phyloP scores from a whole-genome alignment of 2,797 vertebrate genomes.

The Poeciliopsis infans region DNA sequence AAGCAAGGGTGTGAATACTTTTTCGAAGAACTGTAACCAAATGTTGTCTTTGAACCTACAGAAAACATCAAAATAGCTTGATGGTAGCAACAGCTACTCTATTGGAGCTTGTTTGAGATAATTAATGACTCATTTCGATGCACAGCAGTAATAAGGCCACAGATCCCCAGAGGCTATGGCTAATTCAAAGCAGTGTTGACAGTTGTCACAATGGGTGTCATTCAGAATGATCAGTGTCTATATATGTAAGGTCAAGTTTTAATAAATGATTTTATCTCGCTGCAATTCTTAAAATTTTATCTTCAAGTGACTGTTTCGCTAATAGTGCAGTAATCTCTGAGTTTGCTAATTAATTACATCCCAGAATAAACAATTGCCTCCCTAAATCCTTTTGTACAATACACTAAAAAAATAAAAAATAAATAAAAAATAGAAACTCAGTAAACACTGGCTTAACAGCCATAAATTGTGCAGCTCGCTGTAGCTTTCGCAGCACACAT shows the following conservation, averaged over 20 bases:
- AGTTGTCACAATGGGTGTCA: slow-evolving; percentile 64
- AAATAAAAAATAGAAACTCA: slow-evolving; percentile 8
- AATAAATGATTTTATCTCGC: slow-evolving; percentile 51
- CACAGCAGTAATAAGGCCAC: slow-evolving; percentile 66
- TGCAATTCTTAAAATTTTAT: slow-evolving; percentile 34
- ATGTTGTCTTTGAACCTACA: not conserved
- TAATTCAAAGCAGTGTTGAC: slow-evolving; percentile 64
- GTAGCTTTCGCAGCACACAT: slow-evolving; percentile 38
- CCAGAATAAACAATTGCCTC: slow-evolving; percentile 55
- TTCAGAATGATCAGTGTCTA: slow-evolving; percentile 64
- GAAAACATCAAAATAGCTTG: slow-evolving; percentile 15
- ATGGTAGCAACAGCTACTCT: slow-evolving; percentile 36
- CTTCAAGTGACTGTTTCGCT: slow-evolving; percentile 31
- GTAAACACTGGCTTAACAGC: slow-evolving; percentile 49
- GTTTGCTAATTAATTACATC: slow-evolving; percentile 66
- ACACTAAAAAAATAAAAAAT: slow-evolving; percentile 35
- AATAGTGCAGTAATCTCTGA: slow-evolving; percentile 51
- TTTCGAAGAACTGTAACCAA: not conserved
- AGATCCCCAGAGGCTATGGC: slow-evolving; percentile 59
- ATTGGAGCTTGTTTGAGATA: slow-evolving; percentile 47
- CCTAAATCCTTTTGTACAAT: slow-evolving; percentile 49
- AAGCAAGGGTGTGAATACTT: not conserved
- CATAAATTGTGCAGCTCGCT: slow-evolving; percentile 46
- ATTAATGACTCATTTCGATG: slow-evolving; percentile 69
- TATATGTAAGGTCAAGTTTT: slow-evolving; percentile 54